Percentiles rank a stretch among this genome's conserved stretches.
Conservation (phyloP, 2,797 vertebrate genomes). For the Hafferia zeledoni region DNA sequence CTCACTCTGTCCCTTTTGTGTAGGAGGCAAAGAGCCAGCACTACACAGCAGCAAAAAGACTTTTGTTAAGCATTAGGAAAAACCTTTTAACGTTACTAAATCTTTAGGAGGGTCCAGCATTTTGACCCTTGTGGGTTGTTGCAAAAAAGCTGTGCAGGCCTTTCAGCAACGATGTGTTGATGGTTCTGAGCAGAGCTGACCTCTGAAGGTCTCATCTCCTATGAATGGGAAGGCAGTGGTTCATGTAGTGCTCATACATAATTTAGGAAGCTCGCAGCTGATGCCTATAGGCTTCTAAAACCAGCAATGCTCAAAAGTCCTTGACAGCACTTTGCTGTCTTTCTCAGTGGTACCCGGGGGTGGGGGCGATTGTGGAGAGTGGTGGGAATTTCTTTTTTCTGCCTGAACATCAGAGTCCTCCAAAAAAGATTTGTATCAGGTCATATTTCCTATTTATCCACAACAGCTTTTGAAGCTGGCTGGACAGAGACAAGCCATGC, state of each 20-base stretch:
- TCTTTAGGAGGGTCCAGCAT: not conserved
- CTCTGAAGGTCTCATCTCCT: not conserved
- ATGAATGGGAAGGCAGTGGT: not conserved
- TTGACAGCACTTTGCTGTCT: not conserved
- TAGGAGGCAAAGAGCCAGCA: not conserved
- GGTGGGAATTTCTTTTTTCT: not conserved
- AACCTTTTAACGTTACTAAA: not conserved
- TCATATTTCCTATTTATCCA: not conserved
- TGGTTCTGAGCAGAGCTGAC: not conserved
- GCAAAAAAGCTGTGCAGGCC: not conserved
- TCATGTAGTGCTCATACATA: not conserved
- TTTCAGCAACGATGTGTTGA: not conserved
- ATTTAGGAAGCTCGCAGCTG: conserved; percentile 30
- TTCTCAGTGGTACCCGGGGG: not conserved
- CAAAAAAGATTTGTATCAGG: not conserved
- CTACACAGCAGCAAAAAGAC: not conserved
- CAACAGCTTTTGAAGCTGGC: not conserved
- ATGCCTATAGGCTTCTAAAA: not conserved
- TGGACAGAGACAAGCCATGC: not conserved
- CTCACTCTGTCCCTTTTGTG: not conserved
- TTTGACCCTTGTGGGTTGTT: not conserved
- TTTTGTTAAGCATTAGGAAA: not conserved
- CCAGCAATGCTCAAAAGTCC: not conserved
- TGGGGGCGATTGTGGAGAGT: not conserved
- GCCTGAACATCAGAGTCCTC: not conserved